Evolutionary conservation across 2,113 vertebrate genomes (phyloP).

Genomic region (Protomyctophum bolini): DNA sequence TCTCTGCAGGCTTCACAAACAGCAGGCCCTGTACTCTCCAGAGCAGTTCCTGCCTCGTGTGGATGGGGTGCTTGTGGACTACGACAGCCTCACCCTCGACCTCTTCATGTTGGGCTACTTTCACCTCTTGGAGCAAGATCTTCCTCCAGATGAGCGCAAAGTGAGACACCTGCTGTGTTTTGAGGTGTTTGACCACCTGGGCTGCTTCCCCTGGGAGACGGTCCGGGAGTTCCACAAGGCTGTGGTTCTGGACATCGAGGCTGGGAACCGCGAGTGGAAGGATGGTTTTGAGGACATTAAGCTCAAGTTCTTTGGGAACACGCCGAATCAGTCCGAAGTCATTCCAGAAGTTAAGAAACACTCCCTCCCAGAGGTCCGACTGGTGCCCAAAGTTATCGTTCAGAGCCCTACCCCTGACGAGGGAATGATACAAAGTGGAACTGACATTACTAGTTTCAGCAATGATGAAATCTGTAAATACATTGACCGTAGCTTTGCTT

Average conservation of each 20-base stretch:
- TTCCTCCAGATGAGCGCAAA: conserved; percentile 88
- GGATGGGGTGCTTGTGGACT: conserved; percentile 78
- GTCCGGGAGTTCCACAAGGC: conserved; percentile 91
- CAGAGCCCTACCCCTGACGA: conserved; percentile 68
- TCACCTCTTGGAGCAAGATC: conserved; percentile 91
- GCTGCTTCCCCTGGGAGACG: conserved; percentile 86
- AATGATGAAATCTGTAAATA: conserved; percentile 92
- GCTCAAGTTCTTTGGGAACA: conserved; percentile 83
- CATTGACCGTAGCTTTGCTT: conserved; percentile 94
- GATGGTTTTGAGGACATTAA: conserved; percentile 95
- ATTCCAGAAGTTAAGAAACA: conserved; percentile 45
- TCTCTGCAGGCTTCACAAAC: conserved; percentile 69
- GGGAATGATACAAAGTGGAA: conserved; percentile 26
- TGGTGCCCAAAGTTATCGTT: conserved; percentile 67
- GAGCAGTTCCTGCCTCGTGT: conserved; percentile 90
- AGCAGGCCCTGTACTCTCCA: conserved; percentile 83
- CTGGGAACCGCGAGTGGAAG: conserved; percentile 87
- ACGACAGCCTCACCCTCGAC: conserved; percentile 88
- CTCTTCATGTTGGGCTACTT: conserved; percentile 98
- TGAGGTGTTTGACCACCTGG: conserved; percentile 94
- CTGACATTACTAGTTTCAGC: conserved; percentile 77
- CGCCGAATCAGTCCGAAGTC: conserved; percentile 29
- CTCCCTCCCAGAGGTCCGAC: conserved; percentile 48
- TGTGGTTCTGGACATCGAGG: conserved; percentile 88
- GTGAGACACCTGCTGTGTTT: conserved; percentile 94